Evolutionary conservation across 2,797 vertebrate species (phyloP).

Genomic region (Mormyrops boulengeri): DNA sequence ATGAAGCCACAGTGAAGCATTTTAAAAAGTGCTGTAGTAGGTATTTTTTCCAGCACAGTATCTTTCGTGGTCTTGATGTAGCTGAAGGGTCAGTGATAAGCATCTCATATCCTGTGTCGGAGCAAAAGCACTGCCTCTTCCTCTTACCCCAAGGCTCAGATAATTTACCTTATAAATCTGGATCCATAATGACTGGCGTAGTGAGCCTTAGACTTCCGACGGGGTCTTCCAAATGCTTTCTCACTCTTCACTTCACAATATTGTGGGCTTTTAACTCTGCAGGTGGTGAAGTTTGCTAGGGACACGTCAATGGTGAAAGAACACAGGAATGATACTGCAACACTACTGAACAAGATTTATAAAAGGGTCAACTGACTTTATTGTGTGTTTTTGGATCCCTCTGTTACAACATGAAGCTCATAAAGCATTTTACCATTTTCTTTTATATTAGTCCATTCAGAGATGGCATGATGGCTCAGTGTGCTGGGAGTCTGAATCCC

Average conservation of each 20-base stretch:
- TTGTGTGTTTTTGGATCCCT: neutral
- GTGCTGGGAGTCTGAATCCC: neutral
- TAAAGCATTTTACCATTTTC: neutral
- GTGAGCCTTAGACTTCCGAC: neutral
- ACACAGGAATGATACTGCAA: neutral
- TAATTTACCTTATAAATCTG: neutral
- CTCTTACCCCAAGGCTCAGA: neutral
- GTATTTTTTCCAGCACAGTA: slow-evolving; percentile 38
- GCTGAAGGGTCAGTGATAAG: neutral
- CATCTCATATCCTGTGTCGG: neutral
- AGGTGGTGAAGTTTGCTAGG: neutral
- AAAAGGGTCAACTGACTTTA: neutral
- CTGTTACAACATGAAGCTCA: neutral
- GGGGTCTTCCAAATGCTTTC: neutral
- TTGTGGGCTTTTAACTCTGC: neutral
- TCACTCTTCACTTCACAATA: neutral
- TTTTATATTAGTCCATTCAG: neutral
- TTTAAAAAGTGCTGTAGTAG: neutral
- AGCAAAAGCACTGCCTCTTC: neutral
- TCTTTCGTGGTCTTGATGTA: neutral
- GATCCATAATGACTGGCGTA: neutral
- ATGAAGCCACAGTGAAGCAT: neutral
- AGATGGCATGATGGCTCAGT: neutral
- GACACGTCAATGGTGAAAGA: neutral
- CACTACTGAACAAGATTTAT: neutral